Conservation (phyloP, 1,140 invertebrate genomes). For the Cephus cinctus region DNA sequence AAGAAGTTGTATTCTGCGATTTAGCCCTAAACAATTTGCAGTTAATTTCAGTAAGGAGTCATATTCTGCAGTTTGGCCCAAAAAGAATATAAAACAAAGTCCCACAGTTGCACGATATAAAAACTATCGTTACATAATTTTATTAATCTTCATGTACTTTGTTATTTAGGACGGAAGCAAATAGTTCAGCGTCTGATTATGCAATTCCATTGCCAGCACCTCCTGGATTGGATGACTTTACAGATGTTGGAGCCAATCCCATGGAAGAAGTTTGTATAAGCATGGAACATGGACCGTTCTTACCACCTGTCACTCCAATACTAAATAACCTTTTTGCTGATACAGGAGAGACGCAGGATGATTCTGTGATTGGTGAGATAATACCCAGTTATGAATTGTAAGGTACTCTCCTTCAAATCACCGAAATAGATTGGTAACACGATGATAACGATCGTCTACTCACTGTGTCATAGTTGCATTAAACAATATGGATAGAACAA, state of each 20-base stretch:
- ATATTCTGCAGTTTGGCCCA: too few species aligned
- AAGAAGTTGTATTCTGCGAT: too few species aligned
- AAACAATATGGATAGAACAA: too few species aligned
- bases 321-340: conserved; percentile 51
- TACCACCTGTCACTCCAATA: conserved; percentile 36
- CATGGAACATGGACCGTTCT: conserved; percentile 46
- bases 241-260: conserved; percentile 39
- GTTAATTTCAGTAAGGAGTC: too few species aligned
- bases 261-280: conserved; percentile 33
- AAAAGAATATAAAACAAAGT: too few species aligned
- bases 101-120: too few species aligned
- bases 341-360: conserved; percentile 43
- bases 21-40: too few species aligned
- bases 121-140: too few species aligned
- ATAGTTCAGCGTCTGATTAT: conserved; percentile 45
- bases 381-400: background rate
- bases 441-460: too few species aligned
- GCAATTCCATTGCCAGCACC: conserved; percentile 51
- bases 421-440: too few species aligned
- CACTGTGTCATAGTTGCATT: too few species aligned
- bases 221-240: conserved; percentile 41
- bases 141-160: too few species aligned
- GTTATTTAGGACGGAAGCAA: conserved; percentile 44
- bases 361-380: conserved; percentile 43
- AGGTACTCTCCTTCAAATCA: background rate